Conservation (phyloP, 2,888 invertebrate genomes). For the Pandemis corylana region DNA sequence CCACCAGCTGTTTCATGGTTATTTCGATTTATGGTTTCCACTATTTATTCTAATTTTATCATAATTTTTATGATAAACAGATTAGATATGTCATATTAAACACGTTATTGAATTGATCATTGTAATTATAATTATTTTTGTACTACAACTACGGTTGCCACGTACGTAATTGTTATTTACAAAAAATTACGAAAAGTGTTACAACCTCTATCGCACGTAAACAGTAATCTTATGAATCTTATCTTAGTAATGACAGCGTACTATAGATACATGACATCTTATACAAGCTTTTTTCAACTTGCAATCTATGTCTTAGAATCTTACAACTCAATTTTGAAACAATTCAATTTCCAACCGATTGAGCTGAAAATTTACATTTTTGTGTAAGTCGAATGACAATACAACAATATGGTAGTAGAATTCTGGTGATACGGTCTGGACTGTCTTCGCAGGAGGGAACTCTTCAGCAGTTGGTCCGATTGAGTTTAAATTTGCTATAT, state of each 20-base stretch:
- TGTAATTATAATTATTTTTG: constrained; percentile 1
- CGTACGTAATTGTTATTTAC: neutral
- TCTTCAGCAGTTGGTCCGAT: too few species aligned
- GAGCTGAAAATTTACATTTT: too few species aligned
- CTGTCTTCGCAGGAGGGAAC: too few species aligned
- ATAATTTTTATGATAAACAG: neutral
- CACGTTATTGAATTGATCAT: constrained; percentile 14
- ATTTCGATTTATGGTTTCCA: neutral
- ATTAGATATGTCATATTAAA: constrained; percentile 21
- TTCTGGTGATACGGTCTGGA: too few species aligned
- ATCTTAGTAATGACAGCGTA: neutral
- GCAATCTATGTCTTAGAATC: too few species aligned
- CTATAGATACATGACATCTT: neutral
- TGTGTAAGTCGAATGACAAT: too few species aligned
- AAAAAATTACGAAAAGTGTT: neutral
- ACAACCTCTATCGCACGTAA: neutral
- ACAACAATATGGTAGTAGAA: too few species aligned
- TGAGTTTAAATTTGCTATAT: too few species aligned
- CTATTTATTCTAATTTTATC: constrained; percentile 28
- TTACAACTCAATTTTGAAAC: too few species aligned
- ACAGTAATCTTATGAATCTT: neutral
- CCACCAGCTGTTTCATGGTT: constrained; percentile 57
- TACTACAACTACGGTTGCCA: neutral
- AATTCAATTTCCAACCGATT: too few species aligned
- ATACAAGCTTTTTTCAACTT: too few species aligned